Conservation (phyloP, 2,113 vertebrate genomes). For the Anhinga anhinga region DNA sequence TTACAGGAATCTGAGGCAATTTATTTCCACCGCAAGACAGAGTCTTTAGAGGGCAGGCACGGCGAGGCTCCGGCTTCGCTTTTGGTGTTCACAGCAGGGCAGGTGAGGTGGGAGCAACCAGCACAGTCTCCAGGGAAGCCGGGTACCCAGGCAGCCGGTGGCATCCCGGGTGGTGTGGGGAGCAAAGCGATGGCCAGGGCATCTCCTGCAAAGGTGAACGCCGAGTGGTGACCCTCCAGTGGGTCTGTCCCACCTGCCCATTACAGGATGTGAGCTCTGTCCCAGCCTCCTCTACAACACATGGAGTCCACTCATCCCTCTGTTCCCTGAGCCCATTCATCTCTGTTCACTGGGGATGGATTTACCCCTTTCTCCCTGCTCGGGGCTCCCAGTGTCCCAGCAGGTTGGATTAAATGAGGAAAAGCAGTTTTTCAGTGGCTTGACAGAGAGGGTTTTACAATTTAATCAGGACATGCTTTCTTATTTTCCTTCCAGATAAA, state of each 20-base stretch:
- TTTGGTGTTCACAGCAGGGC: background rate
- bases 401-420: background rate
- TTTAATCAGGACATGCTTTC: background rate
- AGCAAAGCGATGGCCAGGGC: background rate
- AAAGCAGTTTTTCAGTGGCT: background rate
- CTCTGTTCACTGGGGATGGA: background rate
- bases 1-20: conserved; percentile 74
- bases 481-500: background rate
- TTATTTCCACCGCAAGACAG: conserved; percentile 62
- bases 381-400: background rate
- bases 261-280: background rate
- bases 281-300: background rate
- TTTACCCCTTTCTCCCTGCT: background rate
- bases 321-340: background rate
- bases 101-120: background rate
- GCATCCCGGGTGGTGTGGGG: accelerated
- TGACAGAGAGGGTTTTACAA: background rate
- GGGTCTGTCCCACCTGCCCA: background rate
- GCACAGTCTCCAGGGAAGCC: background rate
- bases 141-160: background rate
- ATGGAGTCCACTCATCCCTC: background rate
- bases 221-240: accelerated
- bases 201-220: background rate
- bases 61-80: background rate
- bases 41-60: conserved; percentile 5